These are phyloP conservation scores for Bellardia bayeri DNA, from an alignment of 2,888 invertebrate species.

Conservation along the genomic window DNA sequence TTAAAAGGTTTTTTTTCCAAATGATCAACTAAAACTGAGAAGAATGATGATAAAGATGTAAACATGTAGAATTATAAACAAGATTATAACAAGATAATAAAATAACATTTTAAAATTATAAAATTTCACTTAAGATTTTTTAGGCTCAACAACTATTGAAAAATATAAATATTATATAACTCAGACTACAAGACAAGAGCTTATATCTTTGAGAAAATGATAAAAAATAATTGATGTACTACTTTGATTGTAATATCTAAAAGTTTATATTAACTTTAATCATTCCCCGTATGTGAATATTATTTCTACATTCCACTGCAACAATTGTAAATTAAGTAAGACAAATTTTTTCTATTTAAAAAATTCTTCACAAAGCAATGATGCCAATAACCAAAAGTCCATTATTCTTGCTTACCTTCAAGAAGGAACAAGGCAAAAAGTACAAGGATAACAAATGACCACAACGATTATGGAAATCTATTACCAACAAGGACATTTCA, in stretches of 20 bases:
- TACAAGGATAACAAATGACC: slow-evolving; percentile 56
- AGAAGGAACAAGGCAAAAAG: neutral
- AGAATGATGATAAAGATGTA: neutral
- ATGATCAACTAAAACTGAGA: neutral
- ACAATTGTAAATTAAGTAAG: slow-evolving; percentile 11
- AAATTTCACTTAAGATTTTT: too few relatives aligned
- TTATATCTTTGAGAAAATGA: too few relatives aligned
- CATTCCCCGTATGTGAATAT: neutral
- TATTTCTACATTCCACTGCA: neutral
- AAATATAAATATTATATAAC: too few relatives aligned
- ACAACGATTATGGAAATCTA: slow-evolving; percentile 70
- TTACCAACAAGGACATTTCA: slow-evolving; percentile 67
- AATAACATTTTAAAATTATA: too few relatives aligned
- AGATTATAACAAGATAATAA: too few relatives aligned
- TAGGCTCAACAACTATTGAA: too few relatives aligned
- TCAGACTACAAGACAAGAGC: too few relatives aligned
- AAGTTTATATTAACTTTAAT: neutral
- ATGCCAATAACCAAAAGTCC: slow-evolving; percentile 44
- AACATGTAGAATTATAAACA: neutral
- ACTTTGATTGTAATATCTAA: too few relatives aligned
- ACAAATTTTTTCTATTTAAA: slow-evolving; percentile 11
- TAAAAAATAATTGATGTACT: too few relatives aligned
- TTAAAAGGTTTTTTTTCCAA: slow-evolving; percentile 69
- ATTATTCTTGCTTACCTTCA: slow-evolving; percentile 61
- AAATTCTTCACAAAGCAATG: slow-evolving; percentile 3